Conservation (phyloP, 1,140 invertebrate species). For the Phthorimaea operculella region DNA sequence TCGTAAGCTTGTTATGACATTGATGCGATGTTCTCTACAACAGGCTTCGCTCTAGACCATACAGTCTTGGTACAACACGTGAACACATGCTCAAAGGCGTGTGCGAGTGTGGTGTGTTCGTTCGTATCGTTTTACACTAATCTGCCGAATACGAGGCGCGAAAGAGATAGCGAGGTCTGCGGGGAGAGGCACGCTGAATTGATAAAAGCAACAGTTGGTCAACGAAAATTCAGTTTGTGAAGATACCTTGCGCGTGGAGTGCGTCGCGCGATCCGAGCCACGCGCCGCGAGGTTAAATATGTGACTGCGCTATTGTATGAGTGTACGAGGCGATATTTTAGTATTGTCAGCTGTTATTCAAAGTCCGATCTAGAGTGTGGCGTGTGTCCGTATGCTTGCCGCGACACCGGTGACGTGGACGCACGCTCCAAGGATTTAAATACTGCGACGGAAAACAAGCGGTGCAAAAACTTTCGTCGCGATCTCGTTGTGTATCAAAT, state of each 20-base stretch:
- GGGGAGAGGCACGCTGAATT: slow-evolving; percentile 53
- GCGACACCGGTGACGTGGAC: slow-evolving; percentile 50
- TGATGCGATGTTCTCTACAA: slow-evolving; percentile 15
- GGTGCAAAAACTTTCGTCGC: slow-evolving; percentile 53
- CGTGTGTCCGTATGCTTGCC: slow-evolving; percentile 4
- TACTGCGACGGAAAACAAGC: slow-evolving; percentile 53
- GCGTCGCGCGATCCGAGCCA: slow-evolving; percentile 23
- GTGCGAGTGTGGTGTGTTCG: slow-evolving; percentile 20
- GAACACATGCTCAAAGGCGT: slow-evolving; percentile 18
- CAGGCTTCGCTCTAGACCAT: slow-evolving; percentile 18
- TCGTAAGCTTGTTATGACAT: slow-evolving; percentile 5
- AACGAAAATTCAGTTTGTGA: slow-evolving; percentile 57
- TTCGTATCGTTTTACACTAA: slow-evolving; percentile 36
- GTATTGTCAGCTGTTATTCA: slow-evolving; percentile 31
- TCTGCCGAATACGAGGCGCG: slow-evolving; percentile 17
- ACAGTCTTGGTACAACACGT: neutral
- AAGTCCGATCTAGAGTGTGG: slow-evolving; percentile 15
- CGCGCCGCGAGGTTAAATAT: slow-evolving; percentile 49
- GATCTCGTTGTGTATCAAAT: slow-evolving; percentile 32
- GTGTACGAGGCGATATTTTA: slow-evolving; percentile 37
- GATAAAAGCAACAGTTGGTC: slow-evolving; percentile 64
- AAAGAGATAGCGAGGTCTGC: slow-evolving; percentile 35
- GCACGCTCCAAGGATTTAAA: slow-evolving; percentile 53
- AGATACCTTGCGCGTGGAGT: slow-evolving; percentile 30
- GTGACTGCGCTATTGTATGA: slow-evolving; percentile 50